phyloP scores from a whole-genome alignment of 2,113 vertebrate genomes.

The Chloropsis cyanopogon region DNA sequence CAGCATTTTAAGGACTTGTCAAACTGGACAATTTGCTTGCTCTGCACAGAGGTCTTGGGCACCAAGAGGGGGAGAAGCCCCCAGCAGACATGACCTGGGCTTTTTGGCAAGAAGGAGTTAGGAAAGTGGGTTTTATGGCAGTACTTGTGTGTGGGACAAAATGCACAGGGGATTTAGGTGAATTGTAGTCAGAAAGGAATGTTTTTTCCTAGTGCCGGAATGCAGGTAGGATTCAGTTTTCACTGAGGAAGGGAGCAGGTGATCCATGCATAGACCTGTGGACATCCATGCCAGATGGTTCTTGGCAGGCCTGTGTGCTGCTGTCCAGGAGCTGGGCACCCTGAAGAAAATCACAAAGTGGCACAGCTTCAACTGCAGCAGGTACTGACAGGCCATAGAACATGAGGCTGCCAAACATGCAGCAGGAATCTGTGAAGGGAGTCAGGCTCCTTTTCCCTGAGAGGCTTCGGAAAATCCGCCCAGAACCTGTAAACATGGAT shows the following conservation, averaged over 20 bases:
- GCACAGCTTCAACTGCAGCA: not conserved
- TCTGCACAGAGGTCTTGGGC: not conserved
- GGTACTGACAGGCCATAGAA: not conserved
- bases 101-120: not conserved
- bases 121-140: not conserved
- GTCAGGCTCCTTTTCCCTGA: not conserved
- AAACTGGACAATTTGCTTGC: not conserved
- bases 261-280: not conserved
- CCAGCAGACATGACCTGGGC: not conserved
- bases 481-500: not conserved
- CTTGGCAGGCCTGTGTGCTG: not conserved
- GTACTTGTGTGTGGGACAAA: not conserved
- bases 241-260: not conserved
- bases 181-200: not conserved
- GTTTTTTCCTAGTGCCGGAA: not conserved
- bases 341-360: not conserved
- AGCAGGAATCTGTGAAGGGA: not conserved
- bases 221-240: not conserved
- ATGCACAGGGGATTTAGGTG: not conserved
- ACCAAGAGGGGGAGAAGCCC: not conserved
- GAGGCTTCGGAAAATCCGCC: not conserved
- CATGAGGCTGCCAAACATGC: not conserved
- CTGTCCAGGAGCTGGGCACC: not conserved
- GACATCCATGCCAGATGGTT: not conserved
- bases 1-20: not conserved